These are phyloP conservation scores for Chrysina gloriosa DNA, from an alignment of 2,888 invertebrate species.

Conservation along the genomic window DNA sequence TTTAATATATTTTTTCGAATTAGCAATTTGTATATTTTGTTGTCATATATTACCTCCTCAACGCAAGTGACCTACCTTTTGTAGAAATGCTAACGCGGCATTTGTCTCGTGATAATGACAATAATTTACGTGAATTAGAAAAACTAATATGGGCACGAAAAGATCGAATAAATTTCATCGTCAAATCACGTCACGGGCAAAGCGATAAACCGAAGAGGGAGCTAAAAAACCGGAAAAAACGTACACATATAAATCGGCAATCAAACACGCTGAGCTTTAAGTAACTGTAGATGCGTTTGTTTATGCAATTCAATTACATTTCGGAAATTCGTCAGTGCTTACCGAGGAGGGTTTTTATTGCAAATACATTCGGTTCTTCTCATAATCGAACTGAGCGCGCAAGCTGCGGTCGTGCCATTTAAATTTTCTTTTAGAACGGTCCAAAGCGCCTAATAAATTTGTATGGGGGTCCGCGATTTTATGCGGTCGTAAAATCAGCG, in stretches of 20 bases:
- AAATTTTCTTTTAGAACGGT: constrained; percentile 40
- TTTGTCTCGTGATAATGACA: too few relatives aligned
- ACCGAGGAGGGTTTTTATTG: constrained; percentile 23
- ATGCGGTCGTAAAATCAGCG: constrained; percentile 39
- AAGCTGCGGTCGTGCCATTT: constrained; percentile 29
- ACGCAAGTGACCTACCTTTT: too few relatives aligned
- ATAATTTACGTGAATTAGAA: too few relatives aligned
- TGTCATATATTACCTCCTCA: too few relatives aligned
- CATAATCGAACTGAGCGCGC: constrained; percentile 26
- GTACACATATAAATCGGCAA: constrained; percentile 4
- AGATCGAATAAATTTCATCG: too few relatives aligned
- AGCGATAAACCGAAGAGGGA: too few relatives aligned
- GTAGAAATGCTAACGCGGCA: too few relatives aligned
- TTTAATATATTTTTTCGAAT: too few relatives aligned
- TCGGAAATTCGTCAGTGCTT: constrained; percentile 21
- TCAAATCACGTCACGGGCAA: too few relatives aligned
- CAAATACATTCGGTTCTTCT: constrained; percentile 21
- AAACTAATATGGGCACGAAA: too few relatives aligned
- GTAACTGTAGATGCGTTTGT: neutral
- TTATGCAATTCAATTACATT: constrained; percentile 35
- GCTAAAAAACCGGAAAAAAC: too few relatives aligned
- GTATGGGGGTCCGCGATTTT: constrained; percentile 41
- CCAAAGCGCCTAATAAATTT: constrained; percentile 40
- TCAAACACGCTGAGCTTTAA: constrained; percentile 8
- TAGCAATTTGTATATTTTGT: too few relatives aligned